Base-by-base conservation (phyloP, 1,140 invertebrate species). In the Phenacoccus solenopsis region DNA sequence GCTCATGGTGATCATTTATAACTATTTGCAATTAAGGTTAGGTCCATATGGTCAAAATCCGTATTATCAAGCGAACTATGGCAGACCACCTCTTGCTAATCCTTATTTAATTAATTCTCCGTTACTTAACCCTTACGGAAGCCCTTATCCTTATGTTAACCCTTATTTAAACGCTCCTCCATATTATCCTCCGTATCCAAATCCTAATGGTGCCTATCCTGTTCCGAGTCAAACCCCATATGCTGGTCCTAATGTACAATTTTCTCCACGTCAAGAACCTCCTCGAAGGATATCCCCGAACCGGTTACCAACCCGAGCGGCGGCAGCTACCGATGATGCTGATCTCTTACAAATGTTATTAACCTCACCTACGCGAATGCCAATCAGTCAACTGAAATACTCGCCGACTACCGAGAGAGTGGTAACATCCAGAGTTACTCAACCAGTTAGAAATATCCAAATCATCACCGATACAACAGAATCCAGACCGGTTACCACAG, bases 1-100 rank as follows among this genome's bases (percentile, higher is more conserved):
- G 38, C 72, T 76, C 1, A 76, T 76, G 75, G 74, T 75, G 25
- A 75, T 75, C 35, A 71, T 76, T 10, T 56, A 74, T 3, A 72
- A 74, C 24, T 75, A 75, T 56, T 69, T 76, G 13, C 75, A 75
- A 67, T 72, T 71, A 24, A 72, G 72, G 69, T 68, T 57, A 27
- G 67, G 22, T 57, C 73, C 59, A 78, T 80, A 69, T 78, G 80
- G 56, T 77, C 80, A n/a, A 75, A 77, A 0, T 79, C 79, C 70
- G 76, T 25, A 27, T 9, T 64, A 64, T 64, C 25, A 2, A 3
- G 30, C 12, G 3, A 2, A 10, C 3, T 49, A 49, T 49, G 12
- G 2, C 13, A 49, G 38, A 49, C 80, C 72, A 77, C 79, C 32
- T 70, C 77, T 1, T 68, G 16, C 5, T 24, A 28, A 13, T 35